phyloP scores from a whole-genome alignment of 2,797 vertebrate genomes.

The Glyptemys insculpta region DNA sequence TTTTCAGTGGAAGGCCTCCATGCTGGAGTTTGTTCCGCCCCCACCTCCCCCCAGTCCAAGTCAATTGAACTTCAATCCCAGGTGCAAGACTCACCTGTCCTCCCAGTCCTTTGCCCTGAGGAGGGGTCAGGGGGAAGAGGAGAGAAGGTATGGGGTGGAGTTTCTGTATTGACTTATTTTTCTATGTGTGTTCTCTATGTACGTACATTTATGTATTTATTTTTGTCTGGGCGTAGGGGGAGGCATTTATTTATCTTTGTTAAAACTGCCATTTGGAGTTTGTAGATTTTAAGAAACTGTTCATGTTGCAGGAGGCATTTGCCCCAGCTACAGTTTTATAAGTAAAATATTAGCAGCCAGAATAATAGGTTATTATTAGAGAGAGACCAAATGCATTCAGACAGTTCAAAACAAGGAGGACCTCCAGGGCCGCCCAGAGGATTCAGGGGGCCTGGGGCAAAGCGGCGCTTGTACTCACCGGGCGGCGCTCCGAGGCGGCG shows the following conservation, averaged over 20 bases:
- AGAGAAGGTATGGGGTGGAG: not conserved
- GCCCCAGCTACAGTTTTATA: not conserved
- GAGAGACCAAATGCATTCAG: rapidly evolving
- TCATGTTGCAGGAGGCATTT: not conserved
- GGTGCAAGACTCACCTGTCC: not conserved
- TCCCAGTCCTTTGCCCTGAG: not conserved
- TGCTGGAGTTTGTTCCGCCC: not conserved
- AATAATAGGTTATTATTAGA: not conserved
- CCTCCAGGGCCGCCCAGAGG: no score
- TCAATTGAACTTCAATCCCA: not conserved
- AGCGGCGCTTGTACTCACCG: no score
- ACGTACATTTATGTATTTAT: not conserved
- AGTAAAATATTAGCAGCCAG: not conserved
- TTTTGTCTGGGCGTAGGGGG: not conserved
- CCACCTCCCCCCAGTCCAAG: not conserved
- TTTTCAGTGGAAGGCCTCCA: not conserved
- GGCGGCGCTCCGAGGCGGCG: no score
- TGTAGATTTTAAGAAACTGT: not conserved
- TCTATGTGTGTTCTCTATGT: not conserved
- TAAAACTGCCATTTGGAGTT: rapidly evolving
- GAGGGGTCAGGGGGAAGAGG: not conserved
- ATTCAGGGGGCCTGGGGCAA: no score
- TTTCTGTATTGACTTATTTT: not conserved
- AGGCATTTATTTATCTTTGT: not conserved
- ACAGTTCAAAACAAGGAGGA: not conserved